Percentiles rank a stretch among this genome's conserved stretches.
These are phyloP conservation scores for Rhogogaster chlorosoma DNA, from an alignment of 2,888 invertebrate species.

Conservation along the genomic window DNA sequence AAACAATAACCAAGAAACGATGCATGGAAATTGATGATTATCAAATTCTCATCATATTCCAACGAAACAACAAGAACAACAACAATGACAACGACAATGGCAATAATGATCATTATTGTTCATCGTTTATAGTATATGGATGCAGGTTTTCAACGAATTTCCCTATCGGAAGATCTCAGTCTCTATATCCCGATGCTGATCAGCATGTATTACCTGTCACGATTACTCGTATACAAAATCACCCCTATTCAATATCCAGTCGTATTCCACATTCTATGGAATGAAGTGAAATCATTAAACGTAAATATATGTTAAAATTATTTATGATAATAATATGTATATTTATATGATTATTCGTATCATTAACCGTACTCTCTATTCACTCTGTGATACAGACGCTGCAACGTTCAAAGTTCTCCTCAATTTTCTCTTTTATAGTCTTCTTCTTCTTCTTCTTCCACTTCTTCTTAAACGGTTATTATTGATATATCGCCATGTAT, in stretches of 20 bases:
- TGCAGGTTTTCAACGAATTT: neutral
- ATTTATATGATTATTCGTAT: conserved; percentile 11
- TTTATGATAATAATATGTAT: neutral
- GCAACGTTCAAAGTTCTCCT: neutral
- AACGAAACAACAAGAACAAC: neutral
- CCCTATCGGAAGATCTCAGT: neutral
- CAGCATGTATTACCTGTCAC: neutral
- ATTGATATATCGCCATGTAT: neutral
- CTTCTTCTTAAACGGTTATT: neutral
- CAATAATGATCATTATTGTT: neutral
- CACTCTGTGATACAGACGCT: neutral
- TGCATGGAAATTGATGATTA: neutral
- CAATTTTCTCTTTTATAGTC: neutral
- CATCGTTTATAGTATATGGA: neutral
- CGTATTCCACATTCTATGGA: neutral
- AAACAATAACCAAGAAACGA: neutral
- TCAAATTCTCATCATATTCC: neutral
- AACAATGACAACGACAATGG: neutral
- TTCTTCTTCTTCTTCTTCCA: neutral
- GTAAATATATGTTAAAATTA: neutral
- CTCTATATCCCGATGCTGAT: neutral
- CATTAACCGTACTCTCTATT: neutral
- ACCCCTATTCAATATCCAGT: neutral
- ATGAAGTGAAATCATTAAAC: neutral
- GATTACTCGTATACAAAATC: neutral